Conservation (phyloP, 2,113 vertebrate genomes). For the Ictalurus furcatus region DNA sequence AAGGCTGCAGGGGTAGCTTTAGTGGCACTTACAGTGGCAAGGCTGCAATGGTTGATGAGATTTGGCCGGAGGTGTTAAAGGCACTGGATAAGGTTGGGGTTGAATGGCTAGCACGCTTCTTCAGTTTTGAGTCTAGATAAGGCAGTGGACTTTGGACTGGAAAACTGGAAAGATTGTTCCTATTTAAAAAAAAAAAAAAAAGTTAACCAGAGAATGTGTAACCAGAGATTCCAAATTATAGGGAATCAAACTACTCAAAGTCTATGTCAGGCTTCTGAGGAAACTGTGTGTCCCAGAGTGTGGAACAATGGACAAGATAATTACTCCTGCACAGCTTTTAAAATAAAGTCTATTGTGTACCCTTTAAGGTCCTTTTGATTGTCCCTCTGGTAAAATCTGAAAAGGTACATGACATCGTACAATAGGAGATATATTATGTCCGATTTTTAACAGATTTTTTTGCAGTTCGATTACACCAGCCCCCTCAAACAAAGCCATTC, state of each 20-base stretch:
- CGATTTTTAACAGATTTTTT: neutral
- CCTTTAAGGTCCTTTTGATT: neutral
- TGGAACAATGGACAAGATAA: neutral
- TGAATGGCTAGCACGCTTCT: neutral
- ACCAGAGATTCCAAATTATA: no score
- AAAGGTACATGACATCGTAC: slow-evolving; percentile 15
- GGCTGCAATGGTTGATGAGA: neutral
- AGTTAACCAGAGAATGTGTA: no score
- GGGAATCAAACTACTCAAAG: neutral
- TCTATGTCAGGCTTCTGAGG: neutral
- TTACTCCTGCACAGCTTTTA: neutral
- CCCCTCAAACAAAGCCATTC: neutral
- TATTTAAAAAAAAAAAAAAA: no score
- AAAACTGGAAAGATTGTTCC: neutral
- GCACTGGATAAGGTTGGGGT: neutral
- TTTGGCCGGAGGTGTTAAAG: neutral
- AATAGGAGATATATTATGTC: neutral
- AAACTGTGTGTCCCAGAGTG: neutral
- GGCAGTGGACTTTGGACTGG: neutral
- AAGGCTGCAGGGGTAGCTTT: no score
- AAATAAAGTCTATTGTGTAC: neutral
- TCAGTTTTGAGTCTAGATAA: neutral
- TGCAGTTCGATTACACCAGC: neutral
- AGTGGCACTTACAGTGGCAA: no score
- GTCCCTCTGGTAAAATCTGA: neutral